Percentiles rank a stretch among this genome's conserved stretches.
Evolutionary conservation across 2,113 vertebrate genomes (phyloP).

Genomic region (Catagonus wagneri): DNA sequence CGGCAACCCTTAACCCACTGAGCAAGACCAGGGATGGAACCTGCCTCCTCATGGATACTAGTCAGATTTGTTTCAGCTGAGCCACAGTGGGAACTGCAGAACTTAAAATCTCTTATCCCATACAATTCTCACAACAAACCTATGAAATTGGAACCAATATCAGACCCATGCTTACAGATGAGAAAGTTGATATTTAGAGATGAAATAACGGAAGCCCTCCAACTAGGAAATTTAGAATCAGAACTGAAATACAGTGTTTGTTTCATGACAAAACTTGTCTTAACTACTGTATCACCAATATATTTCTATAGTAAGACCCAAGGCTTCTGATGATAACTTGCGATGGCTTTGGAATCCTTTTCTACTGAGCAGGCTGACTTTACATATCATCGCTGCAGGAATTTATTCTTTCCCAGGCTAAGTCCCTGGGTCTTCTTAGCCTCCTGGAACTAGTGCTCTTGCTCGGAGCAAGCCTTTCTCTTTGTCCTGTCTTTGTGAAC

Average conservation of each 20-base stretch:
- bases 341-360: too few species aligned
- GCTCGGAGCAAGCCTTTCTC: background rate
- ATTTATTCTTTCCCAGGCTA: background rate
- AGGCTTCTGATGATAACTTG: background rate
- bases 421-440: background rate
- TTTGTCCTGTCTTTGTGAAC: background rate
- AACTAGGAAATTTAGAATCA: background rate
- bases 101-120: background rate
- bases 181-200: background rate
- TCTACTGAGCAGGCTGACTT: background rate
- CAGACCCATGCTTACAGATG: background rate
- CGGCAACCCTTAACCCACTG: too few species aligned
- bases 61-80: too few species aligned
- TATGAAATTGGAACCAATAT: too few species aligned
- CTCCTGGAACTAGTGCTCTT: background rate
- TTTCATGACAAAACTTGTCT: background rate
- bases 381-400: accelerated
- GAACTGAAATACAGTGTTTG: background rate
- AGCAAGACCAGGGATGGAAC: too few species aligned
- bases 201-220: background rate
- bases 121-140: background rate
- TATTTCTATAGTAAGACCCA: background rate
- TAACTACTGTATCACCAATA: background rate
- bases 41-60: too few species aligned
- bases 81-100: too few species aligned